These are phyloP conservation scores for Acleris emargana DNA, from an alignment of 2,888 invertebrate genomes.

Conservation along the genomic window DNA sequence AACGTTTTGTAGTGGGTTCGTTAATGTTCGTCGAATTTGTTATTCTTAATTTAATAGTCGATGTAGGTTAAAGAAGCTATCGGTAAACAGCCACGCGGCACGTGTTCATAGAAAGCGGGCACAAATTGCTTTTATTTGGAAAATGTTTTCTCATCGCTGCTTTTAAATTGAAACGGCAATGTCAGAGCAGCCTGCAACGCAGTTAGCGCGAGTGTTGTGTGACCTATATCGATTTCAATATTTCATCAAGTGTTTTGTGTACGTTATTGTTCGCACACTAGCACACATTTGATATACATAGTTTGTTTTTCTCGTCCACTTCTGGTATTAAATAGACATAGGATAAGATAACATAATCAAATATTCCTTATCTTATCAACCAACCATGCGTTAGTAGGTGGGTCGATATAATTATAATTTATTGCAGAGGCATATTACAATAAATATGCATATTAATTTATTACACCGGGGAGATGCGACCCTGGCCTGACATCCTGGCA, in stretches of 20 bases:
- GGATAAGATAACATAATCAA: constrained; percentile 16
- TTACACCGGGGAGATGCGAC: constrained; percentile 39
- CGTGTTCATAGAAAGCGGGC: constrained; percentile 17
- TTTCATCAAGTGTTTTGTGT: constrained; percentile 10
- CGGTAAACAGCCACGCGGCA: constrained; percentile 5
- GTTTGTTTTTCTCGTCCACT: constrained; percentile 13
- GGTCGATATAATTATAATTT: too few species aligned
- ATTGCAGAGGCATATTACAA: neutral
- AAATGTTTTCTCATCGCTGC: constrained; percentile 22
- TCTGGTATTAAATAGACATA: constrained; percentile 14
- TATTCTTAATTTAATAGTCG: constrained; percentile 31
- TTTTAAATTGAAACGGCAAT: constrained; percentile 26
- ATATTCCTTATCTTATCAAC: constrained; percentile 16
- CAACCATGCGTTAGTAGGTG: neutral
- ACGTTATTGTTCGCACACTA: neutral
- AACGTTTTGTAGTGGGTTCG: constrained; percentile 20
- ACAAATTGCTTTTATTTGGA: constrained; percentile 12
- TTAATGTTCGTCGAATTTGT: constrained; percentile 30
- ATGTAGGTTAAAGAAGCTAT: constrained; percentile 29
- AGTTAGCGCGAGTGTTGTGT: constrained; percentile 17
- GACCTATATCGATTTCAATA: constrained; percentile 25
- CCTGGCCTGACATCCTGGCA: constrained; percentile 47
- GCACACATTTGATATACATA: neutral
- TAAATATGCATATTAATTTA: constrained; percentile 11
- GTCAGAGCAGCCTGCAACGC: constrained; percentile 19